Base-by-base conservation (phyloP, 2,113 vertebrate genomes). In the Apaloderma vittatum region DNA sequence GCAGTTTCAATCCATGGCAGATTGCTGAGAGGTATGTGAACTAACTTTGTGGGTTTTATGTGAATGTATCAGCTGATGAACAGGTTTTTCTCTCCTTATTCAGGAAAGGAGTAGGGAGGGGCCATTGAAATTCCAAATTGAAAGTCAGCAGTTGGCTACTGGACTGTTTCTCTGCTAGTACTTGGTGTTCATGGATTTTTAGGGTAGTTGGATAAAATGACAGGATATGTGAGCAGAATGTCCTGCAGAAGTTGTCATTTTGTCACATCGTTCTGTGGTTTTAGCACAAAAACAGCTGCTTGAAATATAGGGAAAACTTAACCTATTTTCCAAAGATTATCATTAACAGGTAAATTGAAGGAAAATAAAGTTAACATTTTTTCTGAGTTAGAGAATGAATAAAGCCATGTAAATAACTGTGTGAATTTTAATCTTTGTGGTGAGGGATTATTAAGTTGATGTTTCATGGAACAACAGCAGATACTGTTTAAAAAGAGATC, bases 1-100 rank as follows among this genome's bases (percentile, higher is more conserved):
- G 98, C 66, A 97, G 95, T 92, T 99, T 99, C 74, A 90, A 99
- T 90, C 99, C 99, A 8, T 99, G 99, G 99, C 97, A 97, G 40
- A 96, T 99, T 23, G 98, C 98, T 51, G 98, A 99, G 94, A 99
- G 99, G 99, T 99, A 97, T 95, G 78, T 95, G 61, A 88, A 57
- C 32, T 75, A 2, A 58, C 37, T 71, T 66, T 58, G 54, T 49
- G n/a, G 6, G 74, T 96, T 82, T 54, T 36, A 65, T 88, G 59
- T 71, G 46, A 77, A 52, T 48, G 16, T 84, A 20, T 55, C 32
- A 14, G 73, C 40, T 81, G 58, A 37, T 88, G 7, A 71, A 34
- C 7, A 34, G n/a, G 9, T 48, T 58, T 83, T 76, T 77, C 58
- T 86, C 26, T 45, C 37, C 57, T 74, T 63, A 54, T 23, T 91